A percentile compares a stretch with the other conserved stretches of the same genome.
phyloP scores from a whole-genome alignment of 2,797 vertebrate species.

The Catharus ustulatus region DNA sequence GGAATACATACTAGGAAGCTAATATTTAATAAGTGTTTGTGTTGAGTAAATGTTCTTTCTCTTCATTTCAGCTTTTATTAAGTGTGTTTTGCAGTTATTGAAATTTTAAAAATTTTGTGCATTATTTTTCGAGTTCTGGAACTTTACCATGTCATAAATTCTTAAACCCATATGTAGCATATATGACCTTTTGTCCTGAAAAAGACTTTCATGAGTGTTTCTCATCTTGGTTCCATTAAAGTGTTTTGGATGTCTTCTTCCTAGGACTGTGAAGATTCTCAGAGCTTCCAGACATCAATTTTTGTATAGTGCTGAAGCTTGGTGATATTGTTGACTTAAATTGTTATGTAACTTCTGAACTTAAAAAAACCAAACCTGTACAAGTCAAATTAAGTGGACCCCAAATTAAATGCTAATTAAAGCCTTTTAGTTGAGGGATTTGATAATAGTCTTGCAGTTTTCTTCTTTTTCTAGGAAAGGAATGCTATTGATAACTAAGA shows the following conservation, averaged over 20 bases:
- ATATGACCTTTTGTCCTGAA: not conserved
- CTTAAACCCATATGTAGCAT: rapidly evolving
- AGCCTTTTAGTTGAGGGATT: not conserved
- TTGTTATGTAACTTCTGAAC: not conserved
- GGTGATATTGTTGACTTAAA: not conserved
- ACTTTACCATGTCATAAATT: not conserved
- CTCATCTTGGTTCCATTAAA: not conserved
- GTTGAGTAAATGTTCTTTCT: not conserved
- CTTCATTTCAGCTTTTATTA: not conserved
- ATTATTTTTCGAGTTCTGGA: not conserved
- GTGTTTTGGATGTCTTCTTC: not conserved
- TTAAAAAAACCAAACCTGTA: not conserved
- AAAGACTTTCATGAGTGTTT: not conserved
- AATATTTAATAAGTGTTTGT: not conserved
- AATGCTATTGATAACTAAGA: not conserved
- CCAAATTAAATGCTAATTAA: not conserved
- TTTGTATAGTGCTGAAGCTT: not conserved
- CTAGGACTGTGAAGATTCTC: not conserved
- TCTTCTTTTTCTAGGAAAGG: not conserved
- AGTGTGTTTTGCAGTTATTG: not conserved
- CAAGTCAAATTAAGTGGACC: not conserved
- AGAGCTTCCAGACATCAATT: not conserved
- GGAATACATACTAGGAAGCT: not conserved
- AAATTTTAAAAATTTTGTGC: not conserved
- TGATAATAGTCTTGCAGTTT: not conserved